Evolutionary conservation across 2,113 vertebrate species (phyloP).

Genomic region (Electrona antarctica): DNA sequence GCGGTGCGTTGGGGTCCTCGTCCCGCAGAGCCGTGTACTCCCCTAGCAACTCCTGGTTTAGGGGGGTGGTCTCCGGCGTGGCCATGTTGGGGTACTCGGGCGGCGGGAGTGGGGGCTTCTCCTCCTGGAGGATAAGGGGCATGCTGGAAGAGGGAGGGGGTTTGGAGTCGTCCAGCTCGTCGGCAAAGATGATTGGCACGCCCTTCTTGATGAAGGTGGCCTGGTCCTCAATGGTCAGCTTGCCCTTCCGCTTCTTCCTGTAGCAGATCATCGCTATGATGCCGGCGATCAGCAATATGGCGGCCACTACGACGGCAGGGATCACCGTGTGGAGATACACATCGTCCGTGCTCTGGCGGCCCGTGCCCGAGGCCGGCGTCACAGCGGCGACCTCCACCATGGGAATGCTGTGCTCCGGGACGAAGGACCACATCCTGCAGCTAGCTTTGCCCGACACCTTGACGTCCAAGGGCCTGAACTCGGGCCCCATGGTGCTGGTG

Average conservation of each 20-base stretch:
- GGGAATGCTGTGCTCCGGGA: conserved; percentile 78
- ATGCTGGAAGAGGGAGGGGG: conserved; percentile 95
- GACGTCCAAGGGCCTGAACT: conserved; percentile 87
- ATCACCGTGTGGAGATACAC: conserved; percentile 97
- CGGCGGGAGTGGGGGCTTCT: conserved; percentile 96
- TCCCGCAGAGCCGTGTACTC: conserved; percentile 93
- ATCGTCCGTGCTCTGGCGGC: conserved; percentile 91
- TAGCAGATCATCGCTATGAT: conserved; percentile 99
- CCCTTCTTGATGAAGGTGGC: conserved; percentile 99
- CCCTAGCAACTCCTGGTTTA: conserved; percentile 93
- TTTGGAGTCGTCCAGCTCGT: conserved; percentile 96
- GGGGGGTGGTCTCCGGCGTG: conserved; percentile 90
- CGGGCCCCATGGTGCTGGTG: conserved; percentile 82
- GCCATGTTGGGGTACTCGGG: conserved; percentile 95
- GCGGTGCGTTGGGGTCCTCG: conserved; percentile 95
- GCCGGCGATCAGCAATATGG: conserved; percentile 93
- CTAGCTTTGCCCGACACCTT: conserved; percentile 83
- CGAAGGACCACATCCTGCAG: conserved; percentile 87
- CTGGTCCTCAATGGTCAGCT: conserved; percentile 96
- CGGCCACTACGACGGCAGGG: conserved; percentile 93
- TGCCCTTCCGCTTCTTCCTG: conserved; percentile 96
- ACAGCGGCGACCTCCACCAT: conserved; percentile 61
- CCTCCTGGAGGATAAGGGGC: conserved; percentile 96
- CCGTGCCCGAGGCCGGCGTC: conserved; percentile 79
- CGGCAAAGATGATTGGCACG: conserved; percentile 96